Evolutionary conservation across 1,140 invertebrate genomes (phyloP).

Genomic region (Drosophila tropicalis): DNA sequence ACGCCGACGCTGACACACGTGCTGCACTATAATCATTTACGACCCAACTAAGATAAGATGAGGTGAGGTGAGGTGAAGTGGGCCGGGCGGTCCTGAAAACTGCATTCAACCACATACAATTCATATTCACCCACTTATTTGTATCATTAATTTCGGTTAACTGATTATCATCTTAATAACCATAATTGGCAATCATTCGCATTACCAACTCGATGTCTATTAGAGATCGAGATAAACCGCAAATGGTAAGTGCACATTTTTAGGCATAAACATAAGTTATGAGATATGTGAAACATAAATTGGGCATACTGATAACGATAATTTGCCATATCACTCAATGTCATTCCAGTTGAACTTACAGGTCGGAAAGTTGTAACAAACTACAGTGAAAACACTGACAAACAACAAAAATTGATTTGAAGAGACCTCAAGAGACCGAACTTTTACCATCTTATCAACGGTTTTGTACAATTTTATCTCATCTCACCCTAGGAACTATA

Average conservation of each 20-base stretch:
- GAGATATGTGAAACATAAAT: neutral
- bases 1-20: constrained; percentile 44
- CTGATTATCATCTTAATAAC: neutral
- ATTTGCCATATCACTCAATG: neutral
- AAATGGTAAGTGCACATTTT: neutral
- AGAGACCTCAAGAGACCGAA: no score
- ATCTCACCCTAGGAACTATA: no score
- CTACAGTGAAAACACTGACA: no score
- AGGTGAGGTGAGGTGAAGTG: neutral
- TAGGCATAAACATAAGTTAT: neutral
- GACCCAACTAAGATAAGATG: neutral
- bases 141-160: neutral
- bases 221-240: neutral
- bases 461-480: no score
- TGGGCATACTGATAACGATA: neutral
- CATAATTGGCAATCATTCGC: neutral
- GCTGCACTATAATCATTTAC: constrained; percentile 60
- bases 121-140: neutral
- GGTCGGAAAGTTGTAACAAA: no score
- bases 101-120: constrained; percentile 30
- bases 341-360: no score
- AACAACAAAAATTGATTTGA: no score
- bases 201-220: neutral
- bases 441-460: no score
- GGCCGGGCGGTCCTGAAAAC: constrained; percentile 4